Evolutionary conservation across 2,888 invertebrate genomes (phyloP), one percentile per base, ranked within the genome.

Genomic region (Lasiommata megera): DNA sequence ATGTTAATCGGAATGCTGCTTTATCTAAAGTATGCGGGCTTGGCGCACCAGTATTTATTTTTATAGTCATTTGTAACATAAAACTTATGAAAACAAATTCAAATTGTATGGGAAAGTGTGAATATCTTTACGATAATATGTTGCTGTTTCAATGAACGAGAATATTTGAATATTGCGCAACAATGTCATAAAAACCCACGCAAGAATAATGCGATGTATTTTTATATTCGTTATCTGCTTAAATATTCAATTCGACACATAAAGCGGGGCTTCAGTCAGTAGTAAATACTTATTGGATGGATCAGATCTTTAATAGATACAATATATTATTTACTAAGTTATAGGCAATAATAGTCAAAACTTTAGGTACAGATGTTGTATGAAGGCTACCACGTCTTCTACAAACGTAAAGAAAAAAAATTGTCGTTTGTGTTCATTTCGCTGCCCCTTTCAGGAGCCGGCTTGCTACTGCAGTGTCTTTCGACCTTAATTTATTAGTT

Each of bases 31-130:
- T 46, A 46, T 46, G 31, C 14, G 31, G 31, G 6, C 46, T 6
- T 7, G 34, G 11, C 34, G 11, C 36, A 12, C 61, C 58, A 38
- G 61, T 61, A 61, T 56, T 59, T 29, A 46, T 31, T 61, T 58
- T 56, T 43, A 50, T 28, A 34, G 50, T n/a, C n/a, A 48, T 38
- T 37, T 31, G 23, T 28, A 52, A 38, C 38, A 52, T 47, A 38
- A 52, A 46, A 23, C 40, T 46, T 57, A 38, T 51, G 56, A 31
- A 38, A 18, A 18, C 38, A 37, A 38, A 57, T 43, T 17, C 44
- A 18, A 46, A 46, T 31, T 46, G 46, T 46, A 46, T 46, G 46
- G 46, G 46, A 31, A 29, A 46, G 29, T 31, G 46, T 12, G 46
- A 31, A 46, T 46, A 46, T 46, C 31, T 31, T 46, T 46, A 46